Base-by-base conservation (phyloP, 2,888 invertebrate genomes). In the Drosophila neonasuta region DNA sequence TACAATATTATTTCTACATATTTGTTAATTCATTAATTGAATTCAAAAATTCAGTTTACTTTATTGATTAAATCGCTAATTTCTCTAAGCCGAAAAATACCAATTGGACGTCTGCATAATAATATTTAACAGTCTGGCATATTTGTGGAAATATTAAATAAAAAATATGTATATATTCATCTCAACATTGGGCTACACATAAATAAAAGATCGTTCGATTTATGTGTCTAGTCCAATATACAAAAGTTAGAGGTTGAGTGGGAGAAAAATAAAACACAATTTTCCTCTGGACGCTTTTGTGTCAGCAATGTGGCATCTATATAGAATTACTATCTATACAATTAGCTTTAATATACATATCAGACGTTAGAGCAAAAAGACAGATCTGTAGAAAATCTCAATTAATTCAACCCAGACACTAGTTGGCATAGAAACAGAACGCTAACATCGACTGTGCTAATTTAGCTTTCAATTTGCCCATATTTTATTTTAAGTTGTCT, bases 361-460 rank as follows among this genome's bases (percentile, higher is more conserved):
- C 5, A 36, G n/a, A 4, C 6, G n/a, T 4, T n/a, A 36, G 36
- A 36, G n/a, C 5, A 36, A 36, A 36, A 36, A 11, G 11, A 36
- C 3, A 36, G 11, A n/a, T 36, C 11, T 36, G 11, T 36, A n/a
- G n/a, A 5, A n/a, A n/a, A 6, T 36, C 4, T 36, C n/a, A 4
- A 34, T 34, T 34, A 34, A 10, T 11, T 10, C 3, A 32, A 32
- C 10, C 10, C 32, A 32, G 11, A 36, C 5, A 36, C 5, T 11
- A 11, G 36, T 36, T 36, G 34, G n/a, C 36, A 36, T 36, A 36
- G 36, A 36, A 36, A 36, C n/a, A 36, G n/a, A 36, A n/a, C n/a
- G 36, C 4, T 4, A n/a, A 5, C n/a, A 36, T 36, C n/a, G 36
- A 36, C 4, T 6, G 10, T 11, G 34, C 11, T 39, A 39, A 39